Evolutionary conservation across 2,113 vertebrate genomes (phyloP).

Genomic region (Conger conger): DNA sequence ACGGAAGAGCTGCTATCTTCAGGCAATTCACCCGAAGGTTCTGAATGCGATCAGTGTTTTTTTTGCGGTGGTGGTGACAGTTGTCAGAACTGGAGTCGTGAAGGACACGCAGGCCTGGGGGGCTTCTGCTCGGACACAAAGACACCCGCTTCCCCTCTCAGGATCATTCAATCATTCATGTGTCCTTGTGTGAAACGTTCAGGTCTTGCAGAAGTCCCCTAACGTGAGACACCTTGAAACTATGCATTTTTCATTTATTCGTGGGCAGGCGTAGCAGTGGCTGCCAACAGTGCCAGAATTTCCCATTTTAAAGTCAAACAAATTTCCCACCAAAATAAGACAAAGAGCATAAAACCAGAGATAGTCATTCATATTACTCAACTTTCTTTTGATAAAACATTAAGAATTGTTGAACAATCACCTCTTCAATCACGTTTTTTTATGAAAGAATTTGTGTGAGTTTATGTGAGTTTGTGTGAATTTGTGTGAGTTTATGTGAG

Average conservation of each 20-base stretch:
- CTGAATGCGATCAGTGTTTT: no score
- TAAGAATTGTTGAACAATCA: neutral
- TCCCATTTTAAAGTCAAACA: neutral
- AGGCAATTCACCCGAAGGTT: no score
- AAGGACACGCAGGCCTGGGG: neutral
- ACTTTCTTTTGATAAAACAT: neutral
- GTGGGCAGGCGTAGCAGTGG: neutral
- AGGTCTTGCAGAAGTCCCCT: neutral
- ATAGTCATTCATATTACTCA: neutral
- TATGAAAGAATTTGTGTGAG: no score
- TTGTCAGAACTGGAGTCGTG: neutral
- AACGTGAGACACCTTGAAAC: neutral
- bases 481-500: no score
- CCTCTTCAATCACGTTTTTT: neutral
- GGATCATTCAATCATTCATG: neutral
- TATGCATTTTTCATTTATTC: neutral
- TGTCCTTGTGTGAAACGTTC: neutral
- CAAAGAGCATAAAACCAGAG: neutral
- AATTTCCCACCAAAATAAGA: neutral
- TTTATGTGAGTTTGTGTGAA: no score
- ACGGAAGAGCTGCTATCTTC: no score
- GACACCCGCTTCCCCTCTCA: neutral
- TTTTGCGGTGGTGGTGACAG: no score
- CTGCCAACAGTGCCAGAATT: neutral
- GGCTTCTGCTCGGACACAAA: neutral